Evolutionary conservation across 2,797 vertebrate genomes (phyloP), one percentile per base, ranked within the genome.

Genomic region (Helarctos malayanus): DNA sequence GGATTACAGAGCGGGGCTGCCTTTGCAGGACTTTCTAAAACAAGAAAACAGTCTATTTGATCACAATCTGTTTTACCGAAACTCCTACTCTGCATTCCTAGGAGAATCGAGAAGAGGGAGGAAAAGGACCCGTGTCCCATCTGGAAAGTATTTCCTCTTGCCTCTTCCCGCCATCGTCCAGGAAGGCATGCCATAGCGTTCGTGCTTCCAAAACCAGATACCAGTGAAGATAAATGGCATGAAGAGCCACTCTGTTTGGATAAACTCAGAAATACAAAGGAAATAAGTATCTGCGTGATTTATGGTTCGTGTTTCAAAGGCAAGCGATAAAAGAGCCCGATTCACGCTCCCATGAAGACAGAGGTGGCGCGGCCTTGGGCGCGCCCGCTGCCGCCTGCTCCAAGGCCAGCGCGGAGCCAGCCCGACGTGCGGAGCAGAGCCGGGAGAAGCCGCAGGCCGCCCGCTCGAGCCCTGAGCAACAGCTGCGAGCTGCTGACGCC

Each of bases 391-490:
- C 18, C 3, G 1, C 49, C 29, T 0, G 14, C 19, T 12, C 27
- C 25, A 5, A 35, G 14, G n/a, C 23, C 19, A 35, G 16, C 5
- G 16, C n/a, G 18, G 15, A 23, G 25, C 18, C 47, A 19, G 32
- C 9, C 35, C 68, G 21, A 35, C 1, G 12, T 71, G 69, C 1
- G 5, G 25, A 29, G 71, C 23, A 27, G 25, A 29, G 5, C 75
- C 10, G 0, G 5, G 41, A 29, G 71, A 27, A 73, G 23, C 23
- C 7, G 5, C 38, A 27, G 13, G 71, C 71, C 14, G n/a, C 12
- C 1, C 3, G 0, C 25, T 86, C 29, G 5, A 0, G 18, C 32
- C 49, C 38, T 0, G 9, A 45, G 52, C 45, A 76, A 54, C 18
- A 32, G 49, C 15, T 65, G 5, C 1, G 57, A 56, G 73, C 10